Evolutionary conservation across 2,888 invertebrate species (phyloP), one percentile per base, ranked within the genome.

Genomic region (Nomada goodeniana): DNA sequence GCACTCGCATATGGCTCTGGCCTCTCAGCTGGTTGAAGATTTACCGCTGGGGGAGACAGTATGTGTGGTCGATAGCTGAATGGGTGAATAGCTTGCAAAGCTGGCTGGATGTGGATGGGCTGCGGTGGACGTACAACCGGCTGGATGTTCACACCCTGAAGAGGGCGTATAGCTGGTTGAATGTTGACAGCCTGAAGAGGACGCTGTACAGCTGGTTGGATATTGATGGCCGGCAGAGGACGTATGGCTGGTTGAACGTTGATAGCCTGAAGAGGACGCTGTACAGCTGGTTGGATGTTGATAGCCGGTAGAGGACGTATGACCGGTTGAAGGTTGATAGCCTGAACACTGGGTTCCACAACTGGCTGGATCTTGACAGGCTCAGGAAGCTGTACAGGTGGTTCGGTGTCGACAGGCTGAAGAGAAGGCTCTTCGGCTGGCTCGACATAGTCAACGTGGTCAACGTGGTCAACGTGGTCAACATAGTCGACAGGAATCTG

Each of bases 151-250:
- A 74, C 23, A 2, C 75, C 10, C 3, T 26, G 52, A 1, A 3
- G 13, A 7, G 36, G 29, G 0, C 53, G 68, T 2, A 50, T 10
- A 7, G n/a, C 5, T 2, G 52, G 26, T 5, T 63, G 75, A 9
- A 71, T 26, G 57, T 15, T 67, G 7, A 82, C 0, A 5, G 80
- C 2, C 10, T 81, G 81, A 4, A 76, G 5, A 0, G 53, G 76
- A 13, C 61, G 68, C 7, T 61, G 68, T 0, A 23, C n/a, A 15
- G 42, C 15, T 7, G 47, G 15, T 13, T 67, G 78, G 11, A 47
- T 13, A 10, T 15, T 47, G 13, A 47, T 2, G 13, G 47, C 47
- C 47, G 13, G 13, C 57, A 13, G 2, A 42, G n/a, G 0, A 2
- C 3, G 47, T 15, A 15, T 3, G 2, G 20, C 61, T 11, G 67